phyloP scores from a whole-genome alignment of 2,113 vertebrate genomes.

The Otus sunia region DNA sequence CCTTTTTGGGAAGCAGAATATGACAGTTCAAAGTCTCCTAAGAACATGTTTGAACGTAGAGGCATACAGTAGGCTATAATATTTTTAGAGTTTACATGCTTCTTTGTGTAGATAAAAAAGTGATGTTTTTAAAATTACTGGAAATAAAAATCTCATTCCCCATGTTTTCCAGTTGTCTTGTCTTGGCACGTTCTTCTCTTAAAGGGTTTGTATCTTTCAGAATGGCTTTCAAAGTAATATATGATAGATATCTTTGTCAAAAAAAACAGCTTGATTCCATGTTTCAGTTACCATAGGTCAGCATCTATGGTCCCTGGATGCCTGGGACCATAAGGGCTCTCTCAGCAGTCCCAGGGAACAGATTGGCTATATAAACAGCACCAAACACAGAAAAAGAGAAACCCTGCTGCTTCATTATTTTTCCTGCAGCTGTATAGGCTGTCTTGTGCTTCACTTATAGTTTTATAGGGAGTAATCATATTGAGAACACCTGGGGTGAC shows the following conservation, averaged over 20 bases:
- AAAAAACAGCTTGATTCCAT: conserved; percentile 7
- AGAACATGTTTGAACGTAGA: not conserved
- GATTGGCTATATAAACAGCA: conserved; percentile 48
- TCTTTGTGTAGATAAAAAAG: not conserved
- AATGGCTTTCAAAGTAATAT: not conserved
- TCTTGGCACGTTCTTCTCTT: not conserved
- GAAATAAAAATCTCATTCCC: not conserved
- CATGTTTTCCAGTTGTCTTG: rapidly evolving
- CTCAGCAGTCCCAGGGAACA: conserved; percentile 57
- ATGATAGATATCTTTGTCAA: conserved; percentile 43
- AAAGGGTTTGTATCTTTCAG: not conserved
- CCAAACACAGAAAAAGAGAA: conserved; percentile 24
- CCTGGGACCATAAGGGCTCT: conserved; percentile 34
- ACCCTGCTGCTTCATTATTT: conserved; percentile 60
- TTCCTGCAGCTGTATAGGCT: conserved; percentile 42
- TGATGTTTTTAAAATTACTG: not conserved
- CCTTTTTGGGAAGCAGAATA: not conserved
- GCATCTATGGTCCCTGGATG: conserved; percentile 16
- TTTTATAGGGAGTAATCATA: conserved; percentile 65
- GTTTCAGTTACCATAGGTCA: conserved; percentile 28
- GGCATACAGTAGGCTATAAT: not conserved
- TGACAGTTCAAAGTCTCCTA: not conserved
- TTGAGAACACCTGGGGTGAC: conserved; percentile 69
- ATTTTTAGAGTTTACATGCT: not conserved
- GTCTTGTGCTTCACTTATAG: not conserved